Percentiles rank a stretch among this genome's conserved stretches.
These are phyloP conservation scores for Oegoconia quadripuncta DNA, from an alignment of 2,888 invertebrate species.

Conservation along the genomic window DNA sequence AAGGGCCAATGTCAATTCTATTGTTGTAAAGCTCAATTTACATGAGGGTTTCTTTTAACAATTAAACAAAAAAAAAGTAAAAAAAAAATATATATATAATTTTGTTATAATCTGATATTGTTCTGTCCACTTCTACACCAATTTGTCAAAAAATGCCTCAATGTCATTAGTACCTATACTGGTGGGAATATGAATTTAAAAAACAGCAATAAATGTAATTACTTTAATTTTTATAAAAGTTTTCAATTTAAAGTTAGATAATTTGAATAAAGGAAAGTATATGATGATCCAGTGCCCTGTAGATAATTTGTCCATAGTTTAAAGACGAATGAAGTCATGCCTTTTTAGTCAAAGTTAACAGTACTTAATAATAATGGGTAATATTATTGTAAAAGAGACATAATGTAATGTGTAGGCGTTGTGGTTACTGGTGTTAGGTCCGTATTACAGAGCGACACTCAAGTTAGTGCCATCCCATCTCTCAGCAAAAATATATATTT, in stretches of 20 bases:
- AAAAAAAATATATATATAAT: constrained; percentile 39
- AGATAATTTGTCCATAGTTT: constrained; percentile 75
- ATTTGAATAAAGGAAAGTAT: constrained; percentile 67
- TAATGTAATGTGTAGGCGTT: constrained; percentile 55
- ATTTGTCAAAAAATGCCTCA: constrained; percentile 56
- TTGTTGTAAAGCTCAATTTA: constrained; percentile 74
- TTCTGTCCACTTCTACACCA: constrained; percentile 66
- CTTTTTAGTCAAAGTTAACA: constrained; percentile 75
- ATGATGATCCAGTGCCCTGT: constrained; percentile 77
- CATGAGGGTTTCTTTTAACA: constrained; percentile 64
- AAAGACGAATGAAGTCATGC: constrained; percentile 73
- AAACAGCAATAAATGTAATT: constrained; percentile 64
- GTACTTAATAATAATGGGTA: constrained; percentile 73
- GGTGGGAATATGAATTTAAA: constrained; percentile 67
- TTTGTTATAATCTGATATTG: constrained; percentile 60
- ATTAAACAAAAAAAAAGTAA: constrained; percentile 45
- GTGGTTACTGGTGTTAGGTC: constrained; percentile 51
- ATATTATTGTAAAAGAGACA: constrained; percentile 52
- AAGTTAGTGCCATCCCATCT: too few species aligned
- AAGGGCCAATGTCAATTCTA: constrained; percentile 71
- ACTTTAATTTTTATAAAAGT: constrained; percentile 68
- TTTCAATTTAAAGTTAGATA: constrained; percentile 64
- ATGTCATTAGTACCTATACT: constrained; percentile 56
- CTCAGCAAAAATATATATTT: too few species aligned
- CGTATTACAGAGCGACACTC: too few species aligned